phyloP scores from a whole-genome alignment of 2,888 invertebrate genomes.

The Petrolisthes cinctipes region DNA sequence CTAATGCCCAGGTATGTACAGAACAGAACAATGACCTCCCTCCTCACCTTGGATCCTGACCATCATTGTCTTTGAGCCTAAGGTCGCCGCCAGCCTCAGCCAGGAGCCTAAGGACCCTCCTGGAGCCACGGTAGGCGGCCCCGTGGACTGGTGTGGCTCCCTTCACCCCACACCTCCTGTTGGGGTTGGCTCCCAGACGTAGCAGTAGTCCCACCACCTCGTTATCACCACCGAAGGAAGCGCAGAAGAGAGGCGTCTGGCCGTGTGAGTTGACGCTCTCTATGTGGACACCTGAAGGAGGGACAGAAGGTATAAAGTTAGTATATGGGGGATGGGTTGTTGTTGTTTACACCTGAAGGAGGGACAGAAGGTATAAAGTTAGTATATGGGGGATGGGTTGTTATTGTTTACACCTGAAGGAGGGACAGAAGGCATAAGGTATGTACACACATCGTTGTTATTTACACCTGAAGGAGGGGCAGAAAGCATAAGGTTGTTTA shows the following conservation, averaged over 20 bases:
- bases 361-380: too few relatives aligned
- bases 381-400: too few relatives aligned
- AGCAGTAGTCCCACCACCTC: slow-evolving; percentile 69
- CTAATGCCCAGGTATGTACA: background rate
- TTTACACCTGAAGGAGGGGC: too few relatives aligned
- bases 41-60: slow-evolving; percentile 66
- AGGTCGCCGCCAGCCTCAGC: slow-evolving; percentile 71
- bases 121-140: slow-evolving; percentile 69
- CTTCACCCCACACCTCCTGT: slow-evolving; percentile 69
- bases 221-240: slow-evolving; percentile 69
- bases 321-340: too few relatives aligned
- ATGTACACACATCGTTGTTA: too few relatives aligned
- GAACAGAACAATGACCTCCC: background rate
- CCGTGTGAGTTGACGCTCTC: slow-evolving; percentile 67
- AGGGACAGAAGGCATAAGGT: too few relatives aligned
- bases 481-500: too few relatives aligned
- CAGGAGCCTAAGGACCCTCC: slow-evolving; percentile 68
- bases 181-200: slow-evolving; percentile 71
- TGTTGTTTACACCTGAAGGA: too few relatives aligned
- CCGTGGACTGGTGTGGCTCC: slow-evolving; percentile 71
- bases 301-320: background rate
- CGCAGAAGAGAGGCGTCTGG: slow-evolving; percentile 71
- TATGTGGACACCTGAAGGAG: slow-evolving; percentile 60
- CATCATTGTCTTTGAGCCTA: slow-evolving; percentile 69
- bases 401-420: too few relatives aligned